Evolutionary conservation across 2,888 invertebrate genomes (phyloP).

Genomic region (Chrysotoxum bicinctum): DNA sequence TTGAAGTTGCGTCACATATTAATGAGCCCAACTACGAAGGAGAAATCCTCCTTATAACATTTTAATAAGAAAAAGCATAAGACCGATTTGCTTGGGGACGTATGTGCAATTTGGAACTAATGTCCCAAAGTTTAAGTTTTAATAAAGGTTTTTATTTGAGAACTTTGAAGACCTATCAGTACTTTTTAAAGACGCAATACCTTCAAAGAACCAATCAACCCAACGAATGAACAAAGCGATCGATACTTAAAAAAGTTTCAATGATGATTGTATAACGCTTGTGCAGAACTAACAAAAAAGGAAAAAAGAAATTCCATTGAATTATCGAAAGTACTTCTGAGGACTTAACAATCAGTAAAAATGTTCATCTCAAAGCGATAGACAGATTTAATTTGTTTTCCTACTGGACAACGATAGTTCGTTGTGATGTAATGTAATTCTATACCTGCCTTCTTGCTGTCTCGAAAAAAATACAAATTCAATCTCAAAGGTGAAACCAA

Average conservation of each 20-base stretch:
- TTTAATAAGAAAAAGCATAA: too few relatives aligned
- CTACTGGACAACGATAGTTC: slow-evolving; percentile 7
- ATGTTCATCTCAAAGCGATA: not conserved
- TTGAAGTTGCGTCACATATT: too few relatives aligned
- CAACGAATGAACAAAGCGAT: not conserved
- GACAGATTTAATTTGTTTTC: slow-evolving; percentile 13
- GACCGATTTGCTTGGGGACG: too few relatives aligned
- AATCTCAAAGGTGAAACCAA: slow-evolving; percentile 36
- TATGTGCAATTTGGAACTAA: too few relatives aligned
- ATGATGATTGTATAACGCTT: not conserved
- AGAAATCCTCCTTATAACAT: too few relatives aligned
- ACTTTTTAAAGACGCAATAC: too few relatives aligned
- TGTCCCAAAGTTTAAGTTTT: too few relatives aligned
- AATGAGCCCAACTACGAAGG: too few relatives aligned
- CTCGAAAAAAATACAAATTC: not conserved
- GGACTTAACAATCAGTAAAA: slow-evolving; percentile 13
- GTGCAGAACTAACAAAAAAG: not conserved
- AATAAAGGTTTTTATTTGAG: too few relatives aligned
- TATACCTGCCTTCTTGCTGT: not conserved
- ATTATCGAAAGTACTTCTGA: slow-evolving; percentile 13
- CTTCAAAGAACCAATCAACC: not conserved
- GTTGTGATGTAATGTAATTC: not conserved
- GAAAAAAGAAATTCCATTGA: not conserved
- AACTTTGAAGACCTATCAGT: too few relatives aligned
- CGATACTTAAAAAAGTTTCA: not conserved